Conservation (phyloP, 2,888 invertebrate genomes). For the Diaperis boleti region DNA sequence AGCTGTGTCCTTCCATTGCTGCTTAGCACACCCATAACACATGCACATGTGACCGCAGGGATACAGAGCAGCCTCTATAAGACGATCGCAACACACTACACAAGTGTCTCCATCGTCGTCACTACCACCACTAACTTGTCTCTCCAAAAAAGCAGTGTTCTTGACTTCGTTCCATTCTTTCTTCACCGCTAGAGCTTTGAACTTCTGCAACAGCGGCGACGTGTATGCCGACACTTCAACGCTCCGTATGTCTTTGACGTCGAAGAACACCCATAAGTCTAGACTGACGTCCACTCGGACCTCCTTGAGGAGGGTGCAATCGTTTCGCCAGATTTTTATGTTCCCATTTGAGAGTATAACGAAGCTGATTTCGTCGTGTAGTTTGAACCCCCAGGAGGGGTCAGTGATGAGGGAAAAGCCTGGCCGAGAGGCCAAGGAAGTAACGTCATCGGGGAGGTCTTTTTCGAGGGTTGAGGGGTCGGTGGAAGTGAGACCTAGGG, state of each 20-base stretch:
- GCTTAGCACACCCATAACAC: constrained; percentile 95
- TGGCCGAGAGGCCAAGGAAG: neutral
- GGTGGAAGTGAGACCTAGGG: neutral
- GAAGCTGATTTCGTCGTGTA: neutral
- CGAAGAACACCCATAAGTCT: constrained; percentile 1
- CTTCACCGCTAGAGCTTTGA: too few species aligned
- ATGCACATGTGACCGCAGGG: constrained; percentile 99
- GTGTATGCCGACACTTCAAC: too few species aligned
- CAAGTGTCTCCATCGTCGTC: too few species aligned
- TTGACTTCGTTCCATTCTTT: neutral
- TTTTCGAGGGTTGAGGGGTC: neutral
- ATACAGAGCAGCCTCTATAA: constrained; percentile 93
- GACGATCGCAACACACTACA: constrained; percentile 94
- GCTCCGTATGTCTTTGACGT: neutral
- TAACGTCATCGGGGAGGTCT: neutral
- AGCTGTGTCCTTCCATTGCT: constrained; percentile 85
- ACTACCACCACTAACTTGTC: neutral
- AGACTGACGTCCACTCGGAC: neutral
- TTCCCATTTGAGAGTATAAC: neutral
- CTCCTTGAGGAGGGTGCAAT: neutral
- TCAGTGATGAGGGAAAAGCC: neutral
- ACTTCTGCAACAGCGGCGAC: too few species aligned
- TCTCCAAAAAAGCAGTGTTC: neutral
- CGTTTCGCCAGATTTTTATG: constrained; percentile 3
- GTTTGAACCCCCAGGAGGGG: neutral